Base-by-base conservation (phyloP, 2,113 vertebrate species). In the Cinclus mexicanus region DNA sequence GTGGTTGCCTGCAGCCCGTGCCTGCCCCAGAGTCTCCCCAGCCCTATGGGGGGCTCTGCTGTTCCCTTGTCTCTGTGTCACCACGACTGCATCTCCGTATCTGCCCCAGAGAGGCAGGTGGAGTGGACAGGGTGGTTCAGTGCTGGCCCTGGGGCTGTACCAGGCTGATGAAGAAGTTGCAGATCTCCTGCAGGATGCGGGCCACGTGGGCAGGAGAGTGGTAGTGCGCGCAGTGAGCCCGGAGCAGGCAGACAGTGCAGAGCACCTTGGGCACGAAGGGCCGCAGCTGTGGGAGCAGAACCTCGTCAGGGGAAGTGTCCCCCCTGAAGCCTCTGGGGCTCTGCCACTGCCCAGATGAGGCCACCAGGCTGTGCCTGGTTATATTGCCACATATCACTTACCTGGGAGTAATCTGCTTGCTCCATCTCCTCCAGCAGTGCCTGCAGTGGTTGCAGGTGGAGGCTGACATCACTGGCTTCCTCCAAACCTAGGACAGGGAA, bases 151-250 rank as follows among this genome's bases (percentile, higher is more conserved):
- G 14, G 60, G 64, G 22, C 75, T n/a, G 35, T 98, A 99, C 98
- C 98, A 95, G 92, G 33, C 97, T 96, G 5, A 98, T 97, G 91
- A 98, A 80, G 64, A 98, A 97, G 96, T 98, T 98, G 97, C 97
- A 98, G 94, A 98, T 97, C 95, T 98, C 98, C 96, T 98, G 98
- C 89, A 99, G 96, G 85, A 98, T 63, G 93, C 4, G 46, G 95
- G 82, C 42, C 37, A 21, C 18, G 68, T 90, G 94, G 53, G 96
- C 85, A 7, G 98, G 98, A 0, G 92, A 90, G 83, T 96, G 94
- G 93, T 98, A 98, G 95, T 98, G 93, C 57, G 86, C 55, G 0
- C 98, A 99, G 74, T 82, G 94, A 70, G 95, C 94, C 93, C 98
- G 98, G 37, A 98, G 93, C 59, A 97, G 97, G 86, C 94, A 78